Base-by-base conservation (phyloP, 2,113 vertebrate species). In the Dendrocopos noguchii region DNA sequence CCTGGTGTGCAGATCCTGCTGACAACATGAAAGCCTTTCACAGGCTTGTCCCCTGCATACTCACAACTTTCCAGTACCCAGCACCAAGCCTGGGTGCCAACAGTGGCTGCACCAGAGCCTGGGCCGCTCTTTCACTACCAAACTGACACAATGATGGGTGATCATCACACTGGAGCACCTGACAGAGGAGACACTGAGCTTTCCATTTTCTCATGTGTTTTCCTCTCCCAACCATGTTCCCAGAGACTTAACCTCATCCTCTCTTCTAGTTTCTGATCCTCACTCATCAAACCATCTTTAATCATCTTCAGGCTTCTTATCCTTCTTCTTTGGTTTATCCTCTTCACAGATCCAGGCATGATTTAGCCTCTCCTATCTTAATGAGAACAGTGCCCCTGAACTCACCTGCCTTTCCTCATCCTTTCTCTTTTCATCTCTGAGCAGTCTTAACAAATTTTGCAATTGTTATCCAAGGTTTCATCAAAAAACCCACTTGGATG, bases 101-200 rank as follows among this genome's bases (percentile, higher is more conserved):
- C 3, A 66, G 55, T 0, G 0, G 39, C 64, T 71, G 20, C 1
- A 0, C 42, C 16, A 10, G 39, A 70, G 28, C 7, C 33, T 60
- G 21, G 31, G 31, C 25, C 11, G 1, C 2, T 21, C 60, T 74
- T 71, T 27, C n/a, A 17, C 44, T 31, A 9, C 29, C 28, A 61
- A 47, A 47, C 47, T 68, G 77, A 11, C 9, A 6, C 14, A 64
- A 15, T 27, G 39, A 29, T 66, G 70, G 19, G 4, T 19, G 5
- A 47, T 84, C 3, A 1, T 36, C 18, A 6, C 14, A 47, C 10
- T 60, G 80, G 50, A 81, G 56, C 12, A 75, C 42, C 36, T 72
- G 63, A 20, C 47, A 86, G 57, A 60, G 33, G 64, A 66, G 28
- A 53, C 1, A 6, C 44, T 29, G 28, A 67, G n/a, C 29, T 78